Conservation (phyloP, 2,888 invertebrate species). For the Tenthredo notha region DNA sequence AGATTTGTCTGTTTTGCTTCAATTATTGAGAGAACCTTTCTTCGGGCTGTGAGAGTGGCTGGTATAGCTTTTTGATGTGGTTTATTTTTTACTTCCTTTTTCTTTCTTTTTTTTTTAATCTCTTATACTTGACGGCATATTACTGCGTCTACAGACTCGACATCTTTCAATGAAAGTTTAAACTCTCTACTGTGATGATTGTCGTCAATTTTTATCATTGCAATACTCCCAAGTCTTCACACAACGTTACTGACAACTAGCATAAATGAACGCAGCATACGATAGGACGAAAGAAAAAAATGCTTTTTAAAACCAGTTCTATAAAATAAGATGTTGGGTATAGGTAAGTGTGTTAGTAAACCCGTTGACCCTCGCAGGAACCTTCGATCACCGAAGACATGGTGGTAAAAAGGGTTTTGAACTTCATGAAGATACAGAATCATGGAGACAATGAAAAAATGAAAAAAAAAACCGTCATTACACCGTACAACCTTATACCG, state of each 20-base stretch:
- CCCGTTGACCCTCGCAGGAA: background rate
- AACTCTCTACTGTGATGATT: conserved; percentile 43
- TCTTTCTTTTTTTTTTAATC: background rate
- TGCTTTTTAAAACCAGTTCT: background rate
- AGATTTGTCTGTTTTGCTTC: conserved; percentile 43
- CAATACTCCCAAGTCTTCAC: background rate
- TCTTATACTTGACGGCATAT: background rate
- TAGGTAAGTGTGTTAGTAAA: background rate
- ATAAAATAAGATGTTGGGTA: background rate
- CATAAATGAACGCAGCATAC: background rate
- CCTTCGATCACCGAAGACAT: background rate
- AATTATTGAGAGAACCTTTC: conserved; percentile 46
- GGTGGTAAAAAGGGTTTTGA: background rate
- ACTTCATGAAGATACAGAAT: background rate
- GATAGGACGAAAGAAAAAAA: background rate
- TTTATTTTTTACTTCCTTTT: background rate
- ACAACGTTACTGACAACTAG: background rate
- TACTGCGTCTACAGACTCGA: conserved; percentile 6
- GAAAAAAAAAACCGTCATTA: conserved; percentile 1
- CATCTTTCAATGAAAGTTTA: conserved; percentile 36
- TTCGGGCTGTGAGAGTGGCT: conserved; percentile 46
- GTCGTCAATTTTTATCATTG: background rate
- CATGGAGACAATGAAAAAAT: background rate
- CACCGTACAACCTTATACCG: background rate
- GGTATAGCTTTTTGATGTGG: conserved; percentile 6